These are phyloP conservation scores for Atherinomorus stipes DNA, from an alignment of 2,113 vertebrate species.

Conservation along the genomic window DNA sequence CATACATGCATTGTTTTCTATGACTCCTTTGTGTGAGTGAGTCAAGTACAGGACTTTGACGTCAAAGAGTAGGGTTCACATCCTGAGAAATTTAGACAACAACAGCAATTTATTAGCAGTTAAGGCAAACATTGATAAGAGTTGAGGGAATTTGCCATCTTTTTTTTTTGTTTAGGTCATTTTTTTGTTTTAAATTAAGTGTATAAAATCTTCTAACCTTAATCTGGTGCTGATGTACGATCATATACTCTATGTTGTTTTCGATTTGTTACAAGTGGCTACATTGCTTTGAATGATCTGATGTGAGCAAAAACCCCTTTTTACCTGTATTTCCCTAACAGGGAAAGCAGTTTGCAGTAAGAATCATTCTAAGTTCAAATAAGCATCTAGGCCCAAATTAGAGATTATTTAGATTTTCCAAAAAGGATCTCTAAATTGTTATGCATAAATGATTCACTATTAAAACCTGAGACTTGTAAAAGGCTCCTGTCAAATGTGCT, in stretches of 20 bases:
- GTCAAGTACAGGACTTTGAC: constrained; percentile 23
- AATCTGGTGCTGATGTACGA: neutral
- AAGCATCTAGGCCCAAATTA: too few relatives aligned
- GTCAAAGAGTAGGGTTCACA: constrained; percentile 36
- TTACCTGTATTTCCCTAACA: neutral
- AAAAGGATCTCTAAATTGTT: too few relatives aligned
- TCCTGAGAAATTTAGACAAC: constrained; percentile 15
- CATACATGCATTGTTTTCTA: constrained; percentile 28
- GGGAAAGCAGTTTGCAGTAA: neutral
- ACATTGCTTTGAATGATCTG: neutral
- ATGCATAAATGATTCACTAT: too few relatives aligned
- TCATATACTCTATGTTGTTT: neutral
- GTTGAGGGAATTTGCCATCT: neutral
- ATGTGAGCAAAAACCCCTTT: neutral
- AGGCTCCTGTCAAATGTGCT: constrained; percentile 5
- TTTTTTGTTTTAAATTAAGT: neutral
- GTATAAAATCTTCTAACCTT: neutral
- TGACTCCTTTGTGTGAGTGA: neutral
- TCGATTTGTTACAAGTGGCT: constrained; percentile 8
- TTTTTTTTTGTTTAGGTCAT: neutral
- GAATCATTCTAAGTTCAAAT: too few relatives aligned
- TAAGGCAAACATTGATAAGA: neutral
- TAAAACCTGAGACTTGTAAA: neutral
- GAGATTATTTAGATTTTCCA: too few relatives aligned
- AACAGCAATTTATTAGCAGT: neutral